phyloP scores from a whole-genome alignment of 2,797 vertebrate species.

The Corythornis leucogaster region DNA sequence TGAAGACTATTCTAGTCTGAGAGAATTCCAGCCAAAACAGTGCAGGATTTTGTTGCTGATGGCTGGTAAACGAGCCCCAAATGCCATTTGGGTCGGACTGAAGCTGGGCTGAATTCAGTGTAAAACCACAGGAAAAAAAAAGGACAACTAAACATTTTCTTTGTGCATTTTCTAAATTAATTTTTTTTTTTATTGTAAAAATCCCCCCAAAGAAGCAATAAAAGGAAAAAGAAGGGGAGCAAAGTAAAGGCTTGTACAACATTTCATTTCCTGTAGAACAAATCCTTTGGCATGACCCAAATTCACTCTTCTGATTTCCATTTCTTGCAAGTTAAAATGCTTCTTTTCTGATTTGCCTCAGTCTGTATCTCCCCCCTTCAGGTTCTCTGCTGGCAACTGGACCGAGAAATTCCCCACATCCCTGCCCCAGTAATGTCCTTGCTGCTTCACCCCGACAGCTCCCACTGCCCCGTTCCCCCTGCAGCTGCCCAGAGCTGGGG shows the following conservation, averaged over 20 bases:
- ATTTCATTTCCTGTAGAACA: slow-evolving; percentile 14
- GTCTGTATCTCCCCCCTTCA: background rate
- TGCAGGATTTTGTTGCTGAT: background rate
- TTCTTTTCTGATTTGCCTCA: slow-evolving; percentile 14
- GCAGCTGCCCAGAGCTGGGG: background rate
- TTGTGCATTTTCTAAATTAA: background rate
- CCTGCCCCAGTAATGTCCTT: background rate
- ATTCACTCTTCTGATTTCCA: slow-evolving; percentile 57
- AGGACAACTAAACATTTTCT: background rate
- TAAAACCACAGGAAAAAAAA: background rate
- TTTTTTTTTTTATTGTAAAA: background rate
- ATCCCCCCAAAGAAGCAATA: background rate
- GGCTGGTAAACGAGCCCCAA: background rate
- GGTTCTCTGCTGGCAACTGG: background rate
- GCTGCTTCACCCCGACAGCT: background rate
- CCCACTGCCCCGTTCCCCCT: accelerated
- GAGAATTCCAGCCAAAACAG: background rate
- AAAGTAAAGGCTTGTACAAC: slow-evolving; percentile 29
- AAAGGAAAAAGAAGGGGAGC: background rate
- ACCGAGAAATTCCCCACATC: background rate
- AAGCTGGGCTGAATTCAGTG: background rate
- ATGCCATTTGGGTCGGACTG: background rate
- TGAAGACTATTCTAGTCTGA: background rate
- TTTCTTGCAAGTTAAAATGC: slow-evolving; percentile 27
- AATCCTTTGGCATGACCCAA: slow-evolving; percentile 51